Conservation (phyloP, 2,888 invertebrate species). For the Rugalucina vietnamica region DNA sequence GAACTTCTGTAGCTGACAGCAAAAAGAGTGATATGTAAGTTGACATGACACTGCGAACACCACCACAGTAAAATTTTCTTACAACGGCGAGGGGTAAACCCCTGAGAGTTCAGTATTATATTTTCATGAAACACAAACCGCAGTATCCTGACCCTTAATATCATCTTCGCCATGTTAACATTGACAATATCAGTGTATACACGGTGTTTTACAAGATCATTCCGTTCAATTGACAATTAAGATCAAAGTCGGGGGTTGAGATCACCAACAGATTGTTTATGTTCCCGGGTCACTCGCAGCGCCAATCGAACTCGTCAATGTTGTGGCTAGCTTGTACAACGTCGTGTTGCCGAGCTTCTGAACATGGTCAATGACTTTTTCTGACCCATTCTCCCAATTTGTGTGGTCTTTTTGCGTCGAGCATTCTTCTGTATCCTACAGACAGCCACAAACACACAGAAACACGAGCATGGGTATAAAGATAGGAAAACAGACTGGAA, state of each 20-base stretch:
- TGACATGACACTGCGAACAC: too few species aligned
- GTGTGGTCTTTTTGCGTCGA: neutral
- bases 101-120: too few species aligned
- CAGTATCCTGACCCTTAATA: neutral
- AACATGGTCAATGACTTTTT: neutral
- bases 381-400: neutral
- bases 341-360: neutral
- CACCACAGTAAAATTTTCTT: too few species aligned
- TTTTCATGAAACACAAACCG: too few species aligned
- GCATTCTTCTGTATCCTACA: neutral
- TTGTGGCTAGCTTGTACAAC: neutral
- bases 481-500: too few species aligned
- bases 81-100: too few species aligned
- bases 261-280: neutral
- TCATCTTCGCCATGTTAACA: neutral
- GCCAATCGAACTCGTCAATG: neutral
- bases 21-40: too few species aligned
- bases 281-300: neutral
- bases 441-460: too few species aligned
- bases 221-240: neutral
- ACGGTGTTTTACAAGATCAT: neutral
- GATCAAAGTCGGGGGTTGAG: too few species aligned
- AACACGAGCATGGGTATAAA: too few species aligned
- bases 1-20: too few species aligned
- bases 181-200: neutral